phyloP scores from a whole-genome alignment of 2,888 invertebrate genomes.

The Lottia gigantea region DNA sequence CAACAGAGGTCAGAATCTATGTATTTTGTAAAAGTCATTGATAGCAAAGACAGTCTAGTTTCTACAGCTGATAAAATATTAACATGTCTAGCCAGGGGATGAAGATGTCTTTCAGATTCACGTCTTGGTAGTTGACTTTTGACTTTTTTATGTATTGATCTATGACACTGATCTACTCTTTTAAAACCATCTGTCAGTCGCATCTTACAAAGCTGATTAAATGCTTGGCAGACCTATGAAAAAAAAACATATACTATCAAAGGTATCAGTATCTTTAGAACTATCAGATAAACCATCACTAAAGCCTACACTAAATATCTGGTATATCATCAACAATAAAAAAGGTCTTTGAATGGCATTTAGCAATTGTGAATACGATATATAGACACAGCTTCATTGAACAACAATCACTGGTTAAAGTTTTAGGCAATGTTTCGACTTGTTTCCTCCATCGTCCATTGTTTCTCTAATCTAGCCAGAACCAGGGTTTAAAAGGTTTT shows the following conservation, averaged over 20 bases:
- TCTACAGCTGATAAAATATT: slow-evolving; percentile 91
- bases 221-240: slow-evolving; percentile 80
- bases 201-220: slow-evolving; percentile 81
- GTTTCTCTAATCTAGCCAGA: too few species aligned
- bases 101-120: slow-evolving; percentile 88
- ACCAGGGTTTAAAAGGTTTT: too few species aligned
- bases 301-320: too few species aligned
- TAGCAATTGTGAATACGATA: too few species aligned
- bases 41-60: slow-evolving; percentile 89
- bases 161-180: slow-evolving; percentile 82
- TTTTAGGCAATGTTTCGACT: too few species aligned
- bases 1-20: slow-evolving; percentile 86
- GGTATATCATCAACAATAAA: too few species aligned
- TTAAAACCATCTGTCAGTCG: slow-evolving; percentile 85
- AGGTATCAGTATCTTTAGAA: too few species aligned
- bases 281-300: too few species aligned
- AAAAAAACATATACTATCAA: background rate
- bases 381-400: too few species aligned
- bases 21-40: slow-evolving; percentile 91
- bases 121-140: slow-evolving; percentile 85
- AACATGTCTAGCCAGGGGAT: slow-evolving; percentile 86
- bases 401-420: too few species aligned
- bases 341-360: too few species aligned
- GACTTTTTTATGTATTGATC: slow-evolving; percentile 80
- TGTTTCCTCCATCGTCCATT: too few species aligned